phyloP scores from a whole-genome alignment of 2,888 invertebrate genomes.

The Melipona beecheii region DNA sequence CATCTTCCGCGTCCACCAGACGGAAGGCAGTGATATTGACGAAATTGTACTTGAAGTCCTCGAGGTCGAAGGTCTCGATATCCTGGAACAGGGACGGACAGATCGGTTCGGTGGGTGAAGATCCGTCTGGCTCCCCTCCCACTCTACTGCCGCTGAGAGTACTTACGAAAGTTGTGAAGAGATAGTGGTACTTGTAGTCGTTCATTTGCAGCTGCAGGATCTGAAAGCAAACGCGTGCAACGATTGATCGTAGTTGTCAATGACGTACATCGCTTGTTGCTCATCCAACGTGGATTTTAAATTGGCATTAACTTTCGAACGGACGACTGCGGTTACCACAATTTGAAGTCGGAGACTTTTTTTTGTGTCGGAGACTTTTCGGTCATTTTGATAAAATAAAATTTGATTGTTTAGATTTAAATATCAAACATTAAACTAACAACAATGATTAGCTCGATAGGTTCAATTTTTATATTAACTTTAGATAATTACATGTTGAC shows the following conservation, averaged over 20 bases:
- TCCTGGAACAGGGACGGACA: slow-evolving; percentile 82
- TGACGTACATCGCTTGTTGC: background rate
- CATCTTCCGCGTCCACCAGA: slow-evolving; percentile 89
- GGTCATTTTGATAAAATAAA: too few species aligned
- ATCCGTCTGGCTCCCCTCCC: background rate
- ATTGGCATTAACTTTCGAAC: too few species aligned
- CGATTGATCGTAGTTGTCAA: slow-evolving; percentile 1
- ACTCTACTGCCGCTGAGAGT: slow-evolving; percentile 19
- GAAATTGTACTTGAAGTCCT: slow-evolving; percentile 91
- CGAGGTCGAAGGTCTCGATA: slow-evolving; percentile 88
- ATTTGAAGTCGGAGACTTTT: too few species aligned
- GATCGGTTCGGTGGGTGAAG: slow-evolving; percentile 1
- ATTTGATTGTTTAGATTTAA: too few species aligned
- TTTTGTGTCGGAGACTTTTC: too few species aligned
- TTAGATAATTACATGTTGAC: too few species aligned
- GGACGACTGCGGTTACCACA: too few species aligned
- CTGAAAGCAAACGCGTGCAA: slow-evolving; percentile 84
- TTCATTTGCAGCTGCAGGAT: slow-evolving; percentile 93
- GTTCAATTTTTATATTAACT: too few species aligned
- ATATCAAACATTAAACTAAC: too few species aligned
- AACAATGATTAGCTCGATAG: too few species aligned
- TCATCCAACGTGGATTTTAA: background rate
- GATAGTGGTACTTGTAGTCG: slow-evolving; percentile 93
- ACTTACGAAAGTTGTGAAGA: slow-evolving; percentile 90
- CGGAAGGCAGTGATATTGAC: slow-evolving; percentile 91